A percentile compares a stretch with the other conserved stretches of the same genome.
These are phyloP conservation scores for Cryptus armator DNA, from an alignment of 2,888 invertebrate species.

Conservation along the genomic window DNA sequence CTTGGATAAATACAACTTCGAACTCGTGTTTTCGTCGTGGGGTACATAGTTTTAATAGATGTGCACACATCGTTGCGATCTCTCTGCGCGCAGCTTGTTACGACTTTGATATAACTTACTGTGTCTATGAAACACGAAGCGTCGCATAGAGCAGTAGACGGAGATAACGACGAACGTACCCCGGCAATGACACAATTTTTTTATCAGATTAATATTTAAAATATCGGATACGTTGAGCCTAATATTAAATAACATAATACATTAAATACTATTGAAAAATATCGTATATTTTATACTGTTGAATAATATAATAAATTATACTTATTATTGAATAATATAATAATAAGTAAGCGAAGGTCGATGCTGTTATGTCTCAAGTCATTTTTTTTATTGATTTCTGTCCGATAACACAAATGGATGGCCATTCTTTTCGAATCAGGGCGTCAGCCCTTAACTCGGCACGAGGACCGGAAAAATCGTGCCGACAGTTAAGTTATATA, in stretches of 20 bases:
- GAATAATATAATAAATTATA: too few species aligned
- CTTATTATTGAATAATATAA: too few species aligned
- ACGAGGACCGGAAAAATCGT: too few species aligned
- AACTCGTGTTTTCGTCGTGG: constrained; percentile 59
- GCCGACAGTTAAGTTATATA: too few species aligned
- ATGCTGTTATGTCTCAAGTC: too few species aligned
- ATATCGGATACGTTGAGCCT: neutral
- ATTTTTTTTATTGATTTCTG: too few species aligned
- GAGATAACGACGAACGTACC: neutral
- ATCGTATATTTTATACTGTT: neutral
- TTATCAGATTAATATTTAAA: too few species aligned
- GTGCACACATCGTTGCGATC: neutral
- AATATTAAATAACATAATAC: neutral
- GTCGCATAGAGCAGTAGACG: neutral
- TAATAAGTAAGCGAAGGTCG: too few species aligned
- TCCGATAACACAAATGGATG: too few species aligned
- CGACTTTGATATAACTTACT: constrained; percentile 5
- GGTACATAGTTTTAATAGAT: constrained; percentile 37
- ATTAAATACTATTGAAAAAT: neutral
- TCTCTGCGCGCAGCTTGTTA: neutral
- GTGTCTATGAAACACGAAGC: neutral
- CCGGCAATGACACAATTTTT: neutral
- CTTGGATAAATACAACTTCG: constrained; percentile 64
- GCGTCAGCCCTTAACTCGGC: too few species aligned
- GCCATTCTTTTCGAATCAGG: too few species aligned